Evolutionary conservation across 2,797 vertebrate species (phyloP), one percentile per base, ranked within the genome.

Genomic region (Lycodopsis pacificus): DNA sequence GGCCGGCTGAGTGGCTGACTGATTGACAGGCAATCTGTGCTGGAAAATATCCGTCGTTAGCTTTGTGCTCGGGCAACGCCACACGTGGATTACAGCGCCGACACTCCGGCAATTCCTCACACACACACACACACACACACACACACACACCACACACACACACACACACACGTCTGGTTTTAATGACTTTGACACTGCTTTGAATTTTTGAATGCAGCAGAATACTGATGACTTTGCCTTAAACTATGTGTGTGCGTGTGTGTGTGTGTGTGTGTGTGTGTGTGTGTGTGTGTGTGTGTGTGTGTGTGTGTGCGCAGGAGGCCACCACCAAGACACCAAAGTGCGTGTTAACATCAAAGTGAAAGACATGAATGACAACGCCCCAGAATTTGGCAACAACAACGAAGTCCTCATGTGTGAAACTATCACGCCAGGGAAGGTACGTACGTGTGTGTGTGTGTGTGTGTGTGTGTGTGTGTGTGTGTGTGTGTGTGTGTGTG

Each of bases 341-440:
- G 98, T 98, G 32, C 96, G 96, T 0, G 96, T 99, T 13, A 96
- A 97, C 79, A 98, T 99, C 84, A 97, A 94, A 83, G 96, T 99
- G 0, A 91, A 97, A 65, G 98, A 99, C 0, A 90, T 97, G 68
- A 99, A 99, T 0, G 98, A 99, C 92, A 99, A 99, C 0, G 81
- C 97, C 19, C 98, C 98, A 36, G 98, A 96, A 86, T 97, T 99
- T 48, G 96, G 97, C 0, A 94, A 94, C 3, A 94, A 96, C 73
- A 97, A 97, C 1, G 98, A 99, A 90, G 96, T 97, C 12, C 94
- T 96, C 14, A 96, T 99, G 87, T 99, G 98, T 93, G 98, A 99
- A 91, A 97, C 95, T 11, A 95, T 96, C 4, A 85, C 90, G 11
- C 95, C 94, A 7, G 97, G 96, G 54, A 97, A 97, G 96, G 98